Evolutionary conservation across 2,113 vertebrate species (phyloP).

Genomic region (Calidris pygmaea): DNA sequence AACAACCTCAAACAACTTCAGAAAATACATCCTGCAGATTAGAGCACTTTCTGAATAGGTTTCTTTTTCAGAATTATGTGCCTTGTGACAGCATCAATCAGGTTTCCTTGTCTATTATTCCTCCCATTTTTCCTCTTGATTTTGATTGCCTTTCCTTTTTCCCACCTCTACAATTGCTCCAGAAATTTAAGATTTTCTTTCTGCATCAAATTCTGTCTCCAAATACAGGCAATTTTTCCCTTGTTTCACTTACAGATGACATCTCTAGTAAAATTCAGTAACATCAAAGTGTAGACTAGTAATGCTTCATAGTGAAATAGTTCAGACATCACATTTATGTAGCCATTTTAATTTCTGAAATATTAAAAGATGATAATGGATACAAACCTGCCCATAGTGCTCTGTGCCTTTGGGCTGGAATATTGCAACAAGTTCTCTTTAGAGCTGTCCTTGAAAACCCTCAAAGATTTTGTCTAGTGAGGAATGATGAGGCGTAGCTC

Average conservation of each 20-base stretch:
- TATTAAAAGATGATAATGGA: conserved; percentile 12
- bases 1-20: background rate
- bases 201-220: background rate
- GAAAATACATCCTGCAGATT: background rate
- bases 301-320: background rate
- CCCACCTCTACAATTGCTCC: background rate
- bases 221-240: background rate
- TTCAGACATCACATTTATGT: background rate
- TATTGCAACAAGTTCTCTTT: background rate
- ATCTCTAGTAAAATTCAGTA: background rate
- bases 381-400: background rate
- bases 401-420: background rate
- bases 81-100: background rate
- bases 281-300: background rate
- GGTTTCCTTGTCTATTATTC: background rate
- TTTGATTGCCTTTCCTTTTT: background rate
- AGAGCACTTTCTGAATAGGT: background rate
- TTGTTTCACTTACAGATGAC: background rate
- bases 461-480: conserved; percentile 15
- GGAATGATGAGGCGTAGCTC: background rate
- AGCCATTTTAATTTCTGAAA: conserved; percentile 35
- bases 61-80: background rate
- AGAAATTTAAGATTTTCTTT: background rate
- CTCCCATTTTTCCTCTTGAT: background rate
- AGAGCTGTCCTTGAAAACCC: conserved; percentile 37